phyloP scores from a whole-genome alignment of 1,140 invertebrate genomes.

The Aphaenogaster ashmeadi region DNA sequence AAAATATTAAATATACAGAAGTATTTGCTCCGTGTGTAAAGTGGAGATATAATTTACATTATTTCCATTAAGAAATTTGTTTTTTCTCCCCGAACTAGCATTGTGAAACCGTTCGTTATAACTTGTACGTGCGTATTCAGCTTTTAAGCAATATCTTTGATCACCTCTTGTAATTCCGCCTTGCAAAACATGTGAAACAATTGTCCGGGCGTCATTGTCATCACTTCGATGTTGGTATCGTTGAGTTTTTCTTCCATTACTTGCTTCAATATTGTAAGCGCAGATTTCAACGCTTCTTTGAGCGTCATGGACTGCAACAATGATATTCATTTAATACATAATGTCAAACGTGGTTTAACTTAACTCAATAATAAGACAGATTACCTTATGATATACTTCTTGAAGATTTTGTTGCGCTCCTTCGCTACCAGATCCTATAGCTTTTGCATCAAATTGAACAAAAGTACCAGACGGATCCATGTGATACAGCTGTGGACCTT shows the following conservation, averaged over 20 bases:
- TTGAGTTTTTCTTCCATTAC: constrained; percentile 99
- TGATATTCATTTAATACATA: constrained; percentile 49
- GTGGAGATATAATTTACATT: constrained; percentile 68
- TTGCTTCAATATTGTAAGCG: constrained; percentile 98
- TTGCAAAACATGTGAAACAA: constrained; percentile 97
- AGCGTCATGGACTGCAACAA: constrained; percentile 96
- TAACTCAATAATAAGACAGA: not conserved
- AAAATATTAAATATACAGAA: constrained; percentile 64
- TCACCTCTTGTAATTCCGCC: constrained; percentile 96
- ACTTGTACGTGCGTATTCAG: not conserved
- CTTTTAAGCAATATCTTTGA: constrained; percentile 91
- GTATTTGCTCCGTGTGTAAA: constrained; percentile 59
- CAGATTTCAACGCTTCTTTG: constrained; percentile 97
- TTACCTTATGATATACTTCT: constrained; percentile 94
- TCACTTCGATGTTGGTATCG: constrained; percentile 99
- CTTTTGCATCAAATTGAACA: constrained; percentile 99
- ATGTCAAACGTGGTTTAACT: constrained; percentile 24
- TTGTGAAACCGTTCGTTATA: constrained; percentile 44
- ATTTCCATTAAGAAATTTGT: constrained; percentile 42
- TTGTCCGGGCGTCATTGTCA: constrained; percentile 95
- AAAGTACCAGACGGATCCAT: constrained; percentile 99
- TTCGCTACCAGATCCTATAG: constrained; percentile 99
- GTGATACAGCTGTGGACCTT: constrained; percentile 96
- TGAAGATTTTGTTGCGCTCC: constrained; percentile 99
- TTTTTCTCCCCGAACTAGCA: constrained; percentile 3